Percentiles rank a stretch among this genome's conserved stretches.
Evolutionary conservation across 92 coral and sea anemone genomes (phyloP).

Genomic region (Heteractis magnifica): DNA sequence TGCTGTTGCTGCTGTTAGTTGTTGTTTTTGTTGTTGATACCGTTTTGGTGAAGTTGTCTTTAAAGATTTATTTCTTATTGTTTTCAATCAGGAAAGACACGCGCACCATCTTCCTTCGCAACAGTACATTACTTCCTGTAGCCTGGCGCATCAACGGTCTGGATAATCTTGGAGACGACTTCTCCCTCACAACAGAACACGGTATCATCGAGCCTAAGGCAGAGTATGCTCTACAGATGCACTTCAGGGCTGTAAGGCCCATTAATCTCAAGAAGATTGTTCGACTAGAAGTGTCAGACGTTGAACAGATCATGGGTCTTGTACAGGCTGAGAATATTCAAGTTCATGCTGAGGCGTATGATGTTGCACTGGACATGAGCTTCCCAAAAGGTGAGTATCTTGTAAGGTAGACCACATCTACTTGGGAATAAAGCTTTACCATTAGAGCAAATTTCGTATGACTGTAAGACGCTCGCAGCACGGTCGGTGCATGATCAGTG

Average conservation of each 20-base stretch:
- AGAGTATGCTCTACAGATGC: conserved; percentile 98
- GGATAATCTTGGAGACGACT: conserved; percentile 98
- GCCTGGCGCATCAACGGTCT: conserved; percentile 94
- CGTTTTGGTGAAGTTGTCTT: background rate
- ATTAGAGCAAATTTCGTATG: too few species aligned
- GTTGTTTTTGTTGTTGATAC: too few species aligned
- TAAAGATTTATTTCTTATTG: background rate
- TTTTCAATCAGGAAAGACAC: conserved; percentile 83
- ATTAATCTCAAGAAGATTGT: conserved; percentile 88
- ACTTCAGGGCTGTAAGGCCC: conserved; percentile 91
- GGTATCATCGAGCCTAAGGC: conserved; percentile 94
- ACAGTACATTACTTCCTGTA: conserved; percentile 94
- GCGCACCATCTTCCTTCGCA: conserved; percentile 88
- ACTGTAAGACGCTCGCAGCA: too few species aligned
- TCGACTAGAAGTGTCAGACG: conserved; percentile 95
- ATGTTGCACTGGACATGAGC: conserved; percentile 97
- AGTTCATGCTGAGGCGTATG: conserved; percentile 96
- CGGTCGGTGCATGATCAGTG: too few species aligned
- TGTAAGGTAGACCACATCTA: too few species aligned
- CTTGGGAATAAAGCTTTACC: background rate
- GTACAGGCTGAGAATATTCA: conserved; percentile 98
- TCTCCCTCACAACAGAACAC: conserved; percentile 88
- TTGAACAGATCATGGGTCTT: conserved; percentile 97
- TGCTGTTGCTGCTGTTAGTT: too few species aligned
- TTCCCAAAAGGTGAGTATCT: conserved; percentile 86